phyloP scores from a whole-genome alignment of 2,888 invertebrate genomes.

The Leptinotarsa tumamoca region DNA sequence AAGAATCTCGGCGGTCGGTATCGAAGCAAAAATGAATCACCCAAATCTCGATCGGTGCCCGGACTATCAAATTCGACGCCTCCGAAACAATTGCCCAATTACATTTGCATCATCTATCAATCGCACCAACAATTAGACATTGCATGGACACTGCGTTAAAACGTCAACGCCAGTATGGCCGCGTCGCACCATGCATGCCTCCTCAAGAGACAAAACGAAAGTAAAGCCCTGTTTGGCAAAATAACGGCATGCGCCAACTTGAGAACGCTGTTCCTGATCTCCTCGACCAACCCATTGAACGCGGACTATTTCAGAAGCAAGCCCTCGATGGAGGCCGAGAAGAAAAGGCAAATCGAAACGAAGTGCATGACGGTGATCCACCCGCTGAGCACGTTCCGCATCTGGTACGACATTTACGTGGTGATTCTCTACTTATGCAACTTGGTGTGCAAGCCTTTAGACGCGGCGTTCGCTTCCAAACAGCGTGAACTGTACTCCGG shows the following conservation, averaged over 20 bases:
- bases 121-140: too few relatives aligned
- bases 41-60: too few relatives aligned
- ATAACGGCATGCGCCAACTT: not conserved
- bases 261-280: not conserved
- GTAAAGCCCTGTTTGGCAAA: not conserved
- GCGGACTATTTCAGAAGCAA: not conserved
- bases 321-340: not conserved
- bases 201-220: not conserved
- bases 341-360: not conserved
- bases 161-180: not conserved
- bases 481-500: not conserved
- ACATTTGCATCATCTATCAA: too few relatives aligned
- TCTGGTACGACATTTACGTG: constrained; percentile 42
- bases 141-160: too few relatives aligned
- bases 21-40: too few relatives aligned
- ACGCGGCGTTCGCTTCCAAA: constrained; percentile 29
- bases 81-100: too few relatives aligned
- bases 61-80: too few relatives aligned
- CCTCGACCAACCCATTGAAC: not conserved
- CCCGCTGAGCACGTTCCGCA: constrained; percentile 1
- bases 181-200: not conserved
- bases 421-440: constrained; percentile 40
- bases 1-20: too few relatives aligned
- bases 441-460: constrained; percentile 38
- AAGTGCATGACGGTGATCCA: not conserved